Evolutionary conservation across 2,113 vertebrate genomes (phyloP).

Genomic region (Anarrhichthys ocellatus): DNA sequence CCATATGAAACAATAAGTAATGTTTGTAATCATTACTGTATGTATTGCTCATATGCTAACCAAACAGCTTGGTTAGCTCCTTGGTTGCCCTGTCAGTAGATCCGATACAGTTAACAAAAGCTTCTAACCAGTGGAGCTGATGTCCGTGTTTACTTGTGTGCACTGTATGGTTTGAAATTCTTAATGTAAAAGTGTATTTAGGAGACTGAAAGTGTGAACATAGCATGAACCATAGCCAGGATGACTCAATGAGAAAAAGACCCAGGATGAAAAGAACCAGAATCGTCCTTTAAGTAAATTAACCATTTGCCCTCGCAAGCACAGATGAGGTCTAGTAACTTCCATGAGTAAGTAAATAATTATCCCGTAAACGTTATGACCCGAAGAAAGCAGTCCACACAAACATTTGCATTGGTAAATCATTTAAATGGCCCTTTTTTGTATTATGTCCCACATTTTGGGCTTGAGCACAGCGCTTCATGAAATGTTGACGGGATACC

Average conservation of each 20-base stretch:
- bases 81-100: too few relatives aligned
- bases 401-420: neutral
- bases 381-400: neutral
- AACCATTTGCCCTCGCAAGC: neutral
- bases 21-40: too few relatives aligned
- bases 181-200: neutral
- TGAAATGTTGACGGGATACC: neutral
- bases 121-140: neutral
- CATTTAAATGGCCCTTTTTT: neutral
- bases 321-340: neutral
- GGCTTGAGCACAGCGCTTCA: neutral
- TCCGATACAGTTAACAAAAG: neutral
- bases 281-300: neutral
- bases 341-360: neutral
- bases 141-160: neutral
- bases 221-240: neutral
- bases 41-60: neutral
- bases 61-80: neutral
- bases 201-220: neutral
- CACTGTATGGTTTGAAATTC: neutral
- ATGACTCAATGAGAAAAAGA: neutral
- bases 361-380: neutral
- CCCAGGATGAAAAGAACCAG: too few relatives aligned
- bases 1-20: too few relatives aligned
- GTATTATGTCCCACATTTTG: slow-evolving; percentile 4